Evolutionary conservation across 2,113 vertebrate species (phyloP), one percentile per base, ranked within the genome.

Genomic region (Prinia subflava): DNA sequence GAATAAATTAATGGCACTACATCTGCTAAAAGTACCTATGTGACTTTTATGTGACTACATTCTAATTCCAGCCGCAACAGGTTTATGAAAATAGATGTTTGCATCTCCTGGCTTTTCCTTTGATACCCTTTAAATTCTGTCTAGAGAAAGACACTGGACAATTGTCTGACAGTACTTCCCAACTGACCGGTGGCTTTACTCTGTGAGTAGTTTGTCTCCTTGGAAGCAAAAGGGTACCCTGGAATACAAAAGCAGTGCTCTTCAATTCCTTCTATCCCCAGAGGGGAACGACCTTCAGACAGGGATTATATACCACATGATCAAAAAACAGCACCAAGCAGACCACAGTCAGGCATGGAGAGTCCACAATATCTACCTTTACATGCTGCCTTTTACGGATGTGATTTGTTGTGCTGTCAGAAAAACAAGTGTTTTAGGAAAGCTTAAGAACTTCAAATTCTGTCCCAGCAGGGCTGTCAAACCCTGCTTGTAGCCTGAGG

Each of bases 381-480:
- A 81, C 15, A 56, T 0, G 0, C 24, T 74, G 50, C 64, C 89
- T 91, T 92, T 87, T 87, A 80, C 11, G 85, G 46, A 79, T 39
- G 37, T 9, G 62, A 87, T 84, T 91, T 82, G 37, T 87, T 65
- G 55, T 84, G 49, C 73, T 87, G 87, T 82, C 78, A 87, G 33
- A 87, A 94, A 95, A 90, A 82, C 75, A 90, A 82, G 39, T 55
- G 55, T 69, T 95, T 82, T 62, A 82, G 57, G 69, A 44, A 71
- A 84, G 67, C 65, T 80, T 89, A 95, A 92, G 49, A 85, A 83
- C 67, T 82, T 35, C 31, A 69, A 87, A 89, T 93, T 92, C 56
- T 75, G 69, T 69, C 81, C 81, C 84, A 89, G 94, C 83, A 92
- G 74, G 84, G 62, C 70, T 95, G 89, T 92, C 91, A 94, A 95